Evolutionary conservation across 2,113 vertebrate species (phyloP).

Genomic region (Gymnocephalus cernua): DNA sequence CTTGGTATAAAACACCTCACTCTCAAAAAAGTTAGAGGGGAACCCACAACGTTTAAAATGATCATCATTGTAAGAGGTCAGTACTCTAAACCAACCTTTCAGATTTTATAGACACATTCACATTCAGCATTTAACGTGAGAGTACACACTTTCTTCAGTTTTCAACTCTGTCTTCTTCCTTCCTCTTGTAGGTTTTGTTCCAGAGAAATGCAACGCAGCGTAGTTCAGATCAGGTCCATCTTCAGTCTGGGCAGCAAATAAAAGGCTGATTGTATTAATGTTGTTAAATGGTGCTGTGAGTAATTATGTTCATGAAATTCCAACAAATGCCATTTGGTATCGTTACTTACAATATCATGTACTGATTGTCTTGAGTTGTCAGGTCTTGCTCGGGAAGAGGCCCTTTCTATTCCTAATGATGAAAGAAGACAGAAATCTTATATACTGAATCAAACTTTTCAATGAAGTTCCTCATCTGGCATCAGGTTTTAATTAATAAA

Average conservation of each 20-base stretch:
- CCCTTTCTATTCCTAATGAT: background rate
- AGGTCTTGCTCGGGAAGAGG: background rate
- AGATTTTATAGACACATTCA: background rate
- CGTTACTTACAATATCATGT: background rate
- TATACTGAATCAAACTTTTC: background rate
- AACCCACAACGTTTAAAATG: background rate
- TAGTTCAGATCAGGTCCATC: slow-evolving; percentile 3
- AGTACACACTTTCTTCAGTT: slow-evolving; percentile 5
- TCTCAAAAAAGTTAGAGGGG: background rate
- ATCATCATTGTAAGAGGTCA: background rate
- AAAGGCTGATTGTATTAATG: background rate
- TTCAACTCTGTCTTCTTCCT: background rate
- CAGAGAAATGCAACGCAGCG: background rate
- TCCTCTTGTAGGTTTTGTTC: background rate
- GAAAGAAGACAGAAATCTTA: background rate
- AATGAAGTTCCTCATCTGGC: background rate
- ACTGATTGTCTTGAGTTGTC: background rate
- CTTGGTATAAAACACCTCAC: too few relatives aligned
- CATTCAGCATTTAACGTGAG: background rate
- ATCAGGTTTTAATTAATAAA: too few relatives aligned
- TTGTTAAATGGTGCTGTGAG: background rate
- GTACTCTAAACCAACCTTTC: background rate
- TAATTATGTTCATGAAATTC: background rate
- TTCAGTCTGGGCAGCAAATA: slow-evolving; percentile 3
- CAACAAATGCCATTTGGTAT: background rate